Conservation (phyloP, 2,113 vertebrate species). For the Morone saxatilis region DNA sequence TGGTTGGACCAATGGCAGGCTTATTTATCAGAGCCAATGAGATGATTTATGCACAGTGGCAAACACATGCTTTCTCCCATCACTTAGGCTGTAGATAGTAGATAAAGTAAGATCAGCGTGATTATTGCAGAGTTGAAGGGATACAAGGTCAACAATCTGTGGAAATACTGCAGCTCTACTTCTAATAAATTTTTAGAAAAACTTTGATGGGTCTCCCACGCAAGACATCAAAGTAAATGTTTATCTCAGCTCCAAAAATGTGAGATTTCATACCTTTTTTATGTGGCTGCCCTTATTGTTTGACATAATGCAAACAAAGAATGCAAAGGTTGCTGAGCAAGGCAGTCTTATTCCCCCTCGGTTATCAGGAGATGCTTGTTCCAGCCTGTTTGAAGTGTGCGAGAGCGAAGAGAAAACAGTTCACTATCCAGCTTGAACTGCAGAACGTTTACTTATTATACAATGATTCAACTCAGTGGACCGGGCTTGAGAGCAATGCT, state of each 20-base stretch:
- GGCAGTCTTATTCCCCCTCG: neutral
- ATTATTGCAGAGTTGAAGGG: neutral
- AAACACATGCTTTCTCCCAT: conserved; percentile 60
- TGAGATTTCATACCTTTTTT: neutral
- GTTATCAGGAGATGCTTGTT: conserved; percentile 34
- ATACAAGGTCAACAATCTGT: neutral
- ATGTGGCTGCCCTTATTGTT: neutral
- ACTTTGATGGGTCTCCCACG: neutral
- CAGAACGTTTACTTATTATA: conserved; percentile 39
- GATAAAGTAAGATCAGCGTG: conserved; percentile 34
- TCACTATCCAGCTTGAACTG: conserved; percentile 34
- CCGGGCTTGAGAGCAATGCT: conserved; percentile 23
- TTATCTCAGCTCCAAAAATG: neutral
- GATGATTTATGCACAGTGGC: conserved; percentile 69
- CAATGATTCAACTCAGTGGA: conserved; percentile 26
- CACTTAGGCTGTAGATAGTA: conserved; percentile 14
- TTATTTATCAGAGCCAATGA: conserved; percentile 60
- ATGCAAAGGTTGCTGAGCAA: conserved; percentile 25
- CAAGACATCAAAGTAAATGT: neutral
- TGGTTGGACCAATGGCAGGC: conserved; percentile 64
- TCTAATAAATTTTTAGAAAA: neutral
- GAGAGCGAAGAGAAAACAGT: conserved; percentile 15
- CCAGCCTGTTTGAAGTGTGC: conserved; percentile 45
- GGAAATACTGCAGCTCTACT: neutral
- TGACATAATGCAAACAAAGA: conserved; percentile 8